Conservation (phyloP, 2,113 vertebrate species). For the Cygnus atratus region DNA sequence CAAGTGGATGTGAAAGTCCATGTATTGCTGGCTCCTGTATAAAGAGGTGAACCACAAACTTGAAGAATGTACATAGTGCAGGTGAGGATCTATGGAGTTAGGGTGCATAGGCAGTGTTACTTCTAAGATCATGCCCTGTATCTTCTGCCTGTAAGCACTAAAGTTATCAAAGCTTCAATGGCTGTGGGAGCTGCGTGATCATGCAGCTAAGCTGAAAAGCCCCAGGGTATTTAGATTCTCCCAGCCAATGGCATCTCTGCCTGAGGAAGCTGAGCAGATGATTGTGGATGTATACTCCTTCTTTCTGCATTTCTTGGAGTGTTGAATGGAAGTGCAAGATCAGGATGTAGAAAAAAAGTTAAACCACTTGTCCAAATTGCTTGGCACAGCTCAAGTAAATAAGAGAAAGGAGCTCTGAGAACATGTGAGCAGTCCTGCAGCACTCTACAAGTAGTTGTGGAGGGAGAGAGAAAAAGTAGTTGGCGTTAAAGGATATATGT, state of each 20-base stretch:
- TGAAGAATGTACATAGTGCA: not conserved
- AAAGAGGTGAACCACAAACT: not conserved
- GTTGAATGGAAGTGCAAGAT: not conserved
- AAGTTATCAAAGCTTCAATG: not conserved
- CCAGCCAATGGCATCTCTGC: accelerated
- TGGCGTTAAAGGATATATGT: not conserved
- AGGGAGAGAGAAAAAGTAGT: not conserved
- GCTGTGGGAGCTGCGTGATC: not conserved
- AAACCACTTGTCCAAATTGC: not conserved
- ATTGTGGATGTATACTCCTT: not conserved
- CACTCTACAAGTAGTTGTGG: not conserved
- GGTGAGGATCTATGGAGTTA: not conserved
- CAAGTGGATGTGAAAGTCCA: not conserved
- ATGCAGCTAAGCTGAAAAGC: not conserved
- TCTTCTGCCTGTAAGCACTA: accelerated
- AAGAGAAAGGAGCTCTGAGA: not conserved
- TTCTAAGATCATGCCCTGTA: not conserved
- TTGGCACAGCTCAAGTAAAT: not conserved
- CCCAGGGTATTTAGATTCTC: not conserved
- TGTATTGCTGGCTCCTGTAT: not conserved
- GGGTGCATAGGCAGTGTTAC: not conserved
- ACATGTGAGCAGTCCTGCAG: not conserved
- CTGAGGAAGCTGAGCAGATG: not conserved
- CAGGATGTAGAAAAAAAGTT: not conserved
- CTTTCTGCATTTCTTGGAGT: not conserved